Evolutionary conservation across 2,113 vertebrate species (phyloP).

Genomic region (Meleagris gallopavo): DNA sequence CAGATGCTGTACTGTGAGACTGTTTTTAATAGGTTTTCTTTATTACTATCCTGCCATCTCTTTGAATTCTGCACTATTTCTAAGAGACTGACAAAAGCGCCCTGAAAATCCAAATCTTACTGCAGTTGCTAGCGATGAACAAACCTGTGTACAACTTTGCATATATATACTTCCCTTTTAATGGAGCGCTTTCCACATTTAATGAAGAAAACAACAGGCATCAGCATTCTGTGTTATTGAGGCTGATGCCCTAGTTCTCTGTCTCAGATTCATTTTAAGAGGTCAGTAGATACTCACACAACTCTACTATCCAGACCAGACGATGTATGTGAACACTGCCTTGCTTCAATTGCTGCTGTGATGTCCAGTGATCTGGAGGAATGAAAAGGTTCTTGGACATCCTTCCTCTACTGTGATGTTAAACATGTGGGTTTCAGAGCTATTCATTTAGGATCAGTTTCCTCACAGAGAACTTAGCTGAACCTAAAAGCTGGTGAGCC

Average conservation of each 20-base stretch:
- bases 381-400: not conserved
- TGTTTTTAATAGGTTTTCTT: not conserved
- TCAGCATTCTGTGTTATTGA: not conserved
- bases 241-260: not conserved
- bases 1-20: not conserved
- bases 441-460: not conserved
- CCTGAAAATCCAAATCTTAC: not conserved
- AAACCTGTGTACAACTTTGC: not conserved
- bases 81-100: not conserved
- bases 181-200: not conserved
- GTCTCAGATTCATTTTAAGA: conserved; percentile 6
- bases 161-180: not conserved
- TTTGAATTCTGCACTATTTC: not conserved
- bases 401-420: not conserved
- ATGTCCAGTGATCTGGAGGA: not conserved
- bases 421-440: not conserved
- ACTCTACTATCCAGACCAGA: not conserved
- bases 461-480: not conserved
- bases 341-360: not conserved
- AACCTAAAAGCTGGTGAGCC: not conserved
- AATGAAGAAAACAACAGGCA: not conserved
- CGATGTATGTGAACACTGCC: not conserved
- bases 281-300: not conserved
- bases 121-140: not conserved
- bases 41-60: not conserved